These are phyloP conservation scores for Cheilosia impressa DNA, from an alignment of 2,888 invertebrate genomes.

Conservation along the genomic window DNA sequence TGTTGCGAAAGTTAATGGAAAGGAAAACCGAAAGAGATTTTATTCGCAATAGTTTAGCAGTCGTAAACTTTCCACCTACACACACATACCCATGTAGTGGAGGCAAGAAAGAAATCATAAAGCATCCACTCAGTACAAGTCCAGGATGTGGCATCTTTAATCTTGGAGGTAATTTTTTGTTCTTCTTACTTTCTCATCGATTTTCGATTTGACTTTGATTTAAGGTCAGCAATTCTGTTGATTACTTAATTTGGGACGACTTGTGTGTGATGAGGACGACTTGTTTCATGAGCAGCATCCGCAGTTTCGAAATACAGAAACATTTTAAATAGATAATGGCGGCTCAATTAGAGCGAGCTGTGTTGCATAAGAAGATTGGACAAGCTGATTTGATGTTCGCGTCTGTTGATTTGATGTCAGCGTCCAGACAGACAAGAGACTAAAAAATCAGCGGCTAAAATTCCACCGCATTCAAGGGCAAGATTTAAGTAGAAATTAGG, in stretches of 20 bases:
- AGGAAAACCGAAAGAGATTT: conserved; percentile 47
- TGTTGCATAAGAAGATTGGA: too few relatives aligned
- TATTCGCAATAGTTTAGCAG: conserved; percentile 54
- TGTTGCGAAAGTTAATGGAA: conserved; percentile 54
- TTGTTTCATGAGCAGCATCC: conserved; percentile 37
- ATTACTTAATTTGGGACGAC: conserved; percentile 60
- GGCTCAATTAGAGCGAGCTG: conserved; percentile 24
- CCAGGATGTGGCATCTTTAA: conserved; percentile 55
- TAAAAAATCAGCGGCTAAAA: too few relatives aligned
- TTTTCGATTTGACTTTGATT: conserved; percentile 65
- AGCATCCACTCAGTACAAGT: background rate
- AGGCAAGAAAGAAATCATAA: conserved; percentile 12
- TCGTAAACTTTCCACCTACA: conserved; percentile 35
- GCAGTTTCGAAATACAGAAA: background rate
- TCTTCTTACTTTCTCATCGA: conserved; percentile 35
- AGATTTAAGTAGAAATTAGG: too few relatives aligned
- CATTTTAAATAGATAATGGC: conserved; percentile 27
- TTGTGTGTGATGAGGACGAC: conserved; percentile 18
- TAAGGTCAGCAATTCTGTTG: conserved; percentile 61
- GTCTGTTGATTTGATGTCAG: too few relatives aligned
- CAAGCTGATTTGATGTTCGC: too few relatives aligned
- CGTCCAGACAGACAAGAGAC: too few relatives aligned
- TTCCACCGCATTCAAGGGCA: too few relatives aligned
- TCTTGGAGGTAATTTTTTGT: conserved; percentile 18
- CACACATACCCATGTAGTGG: conserved; percentile 9